These are phyloP conservation scores for Amblyteles armatorius DNA, from an alignment of 2,888 invertebrate species.

Conservation along the genomic window DNA sequence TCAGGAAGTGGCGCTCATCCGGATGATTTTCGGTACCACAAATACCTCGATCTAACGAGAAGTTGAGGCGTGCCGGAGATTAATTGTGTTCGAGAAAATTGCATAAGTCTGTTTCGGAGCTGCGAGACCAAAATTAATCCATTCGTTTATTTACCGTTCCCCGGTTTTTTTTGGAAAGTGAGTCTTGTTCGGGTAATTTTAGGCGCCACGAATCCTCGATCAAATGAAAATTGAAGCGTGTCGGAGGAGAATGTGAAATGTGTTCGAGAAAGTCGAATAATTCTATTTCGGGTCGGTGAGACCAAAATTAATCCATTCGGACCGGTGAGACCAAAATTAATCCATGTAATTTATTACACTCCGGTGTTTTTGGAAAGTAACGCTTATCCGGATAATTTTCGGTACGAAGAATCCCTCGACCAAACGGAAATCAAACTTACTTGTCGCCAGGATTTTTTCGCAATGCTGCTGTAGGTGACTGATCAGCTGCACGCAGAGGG, in stretches of 20 bases:
- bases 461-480: slow-evolving; percentile 94
- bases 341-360: neutral
- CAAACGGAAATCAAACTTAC: slow-evolving; percentile 75
- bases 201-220: too few relatives aligned
- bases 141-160: neutral
- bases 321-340: too few relatives aligned
- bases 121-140: neutral
- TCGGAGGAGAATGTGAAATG: neutral
- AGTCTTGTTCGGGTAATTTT: neutral
- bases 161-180: neutral
- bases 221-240: neutral
- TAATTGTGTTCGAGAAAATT: too few relatives aligned
- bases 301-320: too few relatives aligned
- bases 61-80: too few relatives aligned
- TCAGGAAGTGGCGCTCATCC: neutral
- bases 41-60: neutral
- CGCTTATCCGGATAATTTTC: too few relatives aligned
- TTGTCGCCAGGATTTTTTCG: slow-evolving; percentile 87
- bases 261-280: too few relatives aligned
- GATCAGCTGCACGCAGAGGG: slow-evolving; percentile 92
- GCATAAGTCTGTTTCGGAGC: neutral
- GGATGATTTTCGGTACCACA: neutral
- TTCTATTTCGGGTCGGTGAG: too few relatives aligned
- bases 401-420: neutral
- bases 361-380: neutral